These are phyloP conservation scores for Eumeta japonica DNA, from an alignment of 1,140 invertebrate species.

Conservation along the genomic window DNA sequence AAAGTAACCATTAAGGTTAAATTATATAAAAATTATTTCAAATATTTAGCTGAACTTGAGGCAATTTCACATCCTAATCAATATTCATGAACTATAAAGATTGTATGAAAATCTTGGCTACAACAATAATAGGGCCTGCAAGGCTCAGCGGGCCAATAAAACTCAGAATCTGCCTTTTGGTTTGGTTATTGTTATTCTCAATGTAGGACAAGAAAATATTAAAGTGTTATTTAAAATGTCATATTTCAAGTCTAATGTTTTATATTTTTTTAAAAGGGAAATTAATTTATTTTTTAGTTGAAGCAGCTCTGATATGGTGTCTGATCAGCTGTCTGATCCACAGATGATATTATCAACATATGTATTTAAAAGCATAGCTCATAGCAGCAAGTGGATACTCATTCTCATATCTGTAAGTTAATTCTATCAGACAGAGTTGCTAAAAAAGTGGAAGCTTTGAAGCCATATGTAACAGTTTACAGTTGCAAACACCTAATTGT, in stretches of 20 bases:
- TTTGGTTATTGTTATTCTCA: not conserved
- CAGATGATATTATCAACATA: slow-evolving; percentile 14
- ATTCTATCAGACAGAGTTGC: slow-evolving; percentile 14
- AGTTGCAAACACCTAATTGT: slow-evolving; percentile 15
- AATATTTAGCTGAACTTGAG: not conserved
- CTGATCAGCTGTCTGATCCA: slow-evolving; percentile 9
- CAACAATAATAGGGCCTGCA: slow-evolving; percentile 6
- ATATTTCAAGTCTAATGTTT: slow-evolving; percentile 4
- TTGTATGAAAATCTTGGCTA: slow-evolving; percentile 8
- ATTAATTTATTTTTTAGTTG: slow-evolving; percentile 5
- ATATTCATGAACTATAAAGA: slow-evolving; percentile 3
- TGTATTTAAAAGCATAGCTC: slow-evolving; percentile 8
- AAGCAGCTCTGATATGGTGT: slow-evolving; percentile 8
- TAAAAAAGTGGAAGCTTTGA: slow-evolving; percentile 15
- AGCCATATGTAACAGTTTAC: slow-evolving; percentile 17
- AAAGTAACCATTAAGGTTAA: slow-evolving; percentile 3
- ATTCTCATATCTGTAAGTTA: slow-evolving; percentile 6
- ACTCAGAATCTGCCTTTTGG: slow-evolving; percentile 4
- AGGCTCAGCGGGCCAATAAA: slow-evolving; percentile 8
- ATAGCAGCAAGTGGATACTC: slow-evolving; percentile 13
- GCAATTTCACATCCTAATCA: slow-evolving; percentile 5
- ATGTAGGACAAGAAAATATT: not conserved
- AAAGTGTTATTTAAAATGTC: slow-evolving; percentile 1
- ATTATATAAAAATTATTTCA: slow-evolving; percentile 5
- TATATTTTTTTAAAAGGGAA: slow-evolving; percentile 4